Evolutionary conservation across 2,888 invertebrate genomes (phyloP).

Genomic region (Pollenia angustigena): DNA sequence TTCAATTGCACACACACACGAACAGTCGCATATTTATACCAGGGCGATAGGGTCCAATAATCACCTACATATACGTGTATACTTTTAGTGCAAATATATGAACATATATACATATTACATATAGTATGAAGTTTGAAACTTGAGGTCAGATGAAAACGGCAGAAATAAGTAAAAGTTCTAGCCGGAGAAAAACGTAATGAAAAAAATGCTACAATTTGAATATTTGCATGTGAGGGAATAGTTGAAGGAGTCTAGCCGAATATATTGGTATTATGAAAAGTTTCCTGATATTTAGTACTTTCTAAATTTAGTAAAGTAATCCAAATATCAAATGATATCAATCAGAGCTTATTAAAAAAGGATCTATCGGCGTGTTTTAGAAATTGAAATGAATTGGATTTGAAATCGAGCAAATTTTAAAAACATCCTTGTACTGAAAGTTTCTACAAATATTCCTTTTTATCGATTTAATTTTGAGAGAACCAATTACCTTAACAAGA

Average conservation of each 20-base stretch:
- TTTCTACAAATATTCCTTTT: too few relatives aligned
- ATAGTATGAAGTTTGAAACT: conserved; percentile 47
- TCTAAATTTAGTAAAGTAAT: too few relatives aligned
- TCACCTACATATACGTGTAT: conserved; percentile 2
- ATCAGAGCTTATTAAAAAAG: too few relatives aligned
- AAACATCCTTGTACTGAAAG: too few relatives aligned
- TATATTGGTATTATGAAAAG: not conserved
- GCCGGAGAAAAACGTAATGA: conserved; percentile 27
- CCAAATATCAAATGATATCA: too few relatives aligned
- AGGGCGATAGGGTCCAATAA: not conserved
- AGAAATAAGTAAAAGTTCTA: conserved; percentile 35
- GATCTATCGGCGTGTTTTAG: too few relatives aligned
- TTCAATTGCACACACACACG: conserved; percentile 37
- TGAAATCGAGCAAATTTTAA: too few relatives aligned
- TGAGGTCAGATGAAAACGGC: conserved; percentile 42
- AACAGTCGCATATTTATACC: not conserved
- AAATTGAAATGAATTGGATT: too few relatives aligned
- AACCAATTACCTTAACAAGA: too few relatives aligned
- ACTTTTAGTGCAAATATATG: not conserved
- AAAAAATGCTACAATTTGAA: conserved; percentile 27
- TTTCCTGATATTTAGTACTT: too few relatives aligned
- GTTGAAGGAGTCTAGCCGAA: conserved; percentile 42
- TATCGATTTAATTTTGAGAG: too few relatives aligned
- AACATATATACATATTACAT: not conserved
- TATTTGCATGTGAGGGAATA: conserved; percentile 7